Conservation (phyloP, 2,888 invertebrate species). For the Drosophila fungiperda region DNA sequence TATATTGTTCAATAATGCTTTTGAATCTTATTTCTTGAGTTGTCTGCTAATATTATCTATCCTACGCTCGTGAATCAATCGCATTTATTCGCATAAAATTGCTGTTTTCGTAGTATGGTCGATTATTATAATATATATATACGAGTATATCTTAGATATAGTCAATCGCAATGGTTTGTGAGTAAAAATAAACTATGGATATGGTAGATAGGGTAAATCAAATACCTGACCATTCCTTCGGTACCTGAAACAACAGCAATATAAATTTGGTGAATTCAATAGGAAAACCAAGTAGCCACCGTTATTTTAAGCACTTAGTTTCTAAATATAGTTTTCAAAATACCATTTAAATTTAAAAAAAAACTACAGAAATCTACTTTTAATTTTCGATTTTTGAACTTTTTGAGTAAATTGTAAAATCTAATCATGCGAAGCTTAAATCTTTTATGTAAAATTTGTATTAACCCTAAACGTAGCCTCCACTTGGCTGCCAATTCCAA, state of each 20-base stretch:
- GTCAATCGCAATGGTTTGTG: background rate
- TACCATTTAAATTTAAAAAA: background rate
- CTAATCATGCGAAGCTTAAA: constrained; percentile 20
- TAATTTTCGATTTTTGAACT: background rate
- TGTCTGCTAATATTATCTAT: background rate
- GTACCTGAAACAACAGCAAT: too few relatives aligned
- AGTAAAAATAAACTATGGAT: background rate
- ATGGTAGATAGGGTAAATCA: background rate
- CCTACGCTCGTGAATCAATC: background rate
- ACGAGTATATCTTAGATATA: background rate
- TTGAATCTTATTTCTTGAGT: background rate
- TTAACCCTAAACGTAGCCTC: background rate
- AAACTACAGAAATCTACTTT: background rate
- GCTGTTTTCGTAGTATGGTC: background rate
- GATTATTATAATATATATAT: too few relatives aligned
- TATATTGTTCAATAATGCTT: background rate
- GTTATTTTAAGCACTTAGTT: background rate
- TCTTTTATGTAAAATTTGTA: background rate
- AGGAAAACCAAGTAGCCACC: background rate
- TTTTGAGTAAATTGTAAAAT: background rate
- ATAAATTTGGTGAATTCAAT: background rate
- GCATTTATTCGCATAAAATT: background rate
- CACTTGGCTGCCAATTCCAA: constrained; percentile 16
- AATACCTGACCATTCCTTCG: background rate
- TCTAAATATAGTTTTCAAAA: background rate